Base-by-base conservation (phyloP, 2,113 vertebrate species). In the Channa maculata region DNA sequence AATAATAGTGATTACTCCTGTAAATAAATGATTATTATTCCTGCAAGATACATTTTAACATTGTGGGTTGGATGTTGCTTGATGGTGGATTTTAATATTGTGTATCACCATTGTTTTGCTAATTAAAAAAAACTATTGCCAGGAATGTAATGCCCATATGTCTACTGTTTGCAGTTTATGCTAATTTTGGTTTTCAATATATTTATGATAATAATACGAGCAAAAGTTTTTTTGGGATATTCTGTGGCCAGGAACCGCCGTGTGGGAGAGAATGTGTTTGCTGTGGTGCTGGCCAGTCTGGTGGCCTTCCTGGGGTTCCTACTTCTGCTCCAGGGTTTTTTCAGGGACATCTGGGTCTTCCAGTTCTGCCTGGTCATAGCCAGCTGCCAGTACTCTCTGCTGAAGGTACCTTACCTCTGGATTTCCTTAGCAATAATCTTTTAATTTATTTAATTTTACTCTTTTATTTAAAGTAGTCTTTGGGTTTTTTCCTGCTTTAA, bases 281-380 rank as follows among this genome's bases (percentile, higher is more conserved):
- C 98, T 57, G 95, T 99, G 78, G 95, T 97, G 85, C 90, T 99
- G 84, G 98, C 97, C 68, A 96, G 99, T 92, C 94, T 99, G 81
- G 98, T 99, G 92, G 97, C 98, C 72, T 99, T 99, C 93, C 88
- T 99, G 89, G 98, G 98, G 64, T 99, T 97, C 79, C 75, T 98
- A 37, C 95, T 99, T 81, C 95, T 99, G 71, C 96, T 97, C 78
- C 95, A 96, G 88, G 97, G 96, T 69, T 99, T 99, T 89, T 99
- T 99, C 95, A 97, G 96, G 90, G 98, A 99, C 92, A 98, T 99
- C 88, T 99, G 97, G 97, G 96, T 99, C 84, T 98, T 99, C 92
- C 98, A 98, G 94, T 99, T 99, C 91, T 99, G 98, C 94, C 93
- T 99, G 85, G 98, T 99, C 86, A 99, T 99, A 86, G 98, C 98